Evolutionary conservation across 2,888 invertebrate genomes (phyloP), one percentile per base, ranked within the genome.

Genomic region (Cerceris rybyensis): DNA sequence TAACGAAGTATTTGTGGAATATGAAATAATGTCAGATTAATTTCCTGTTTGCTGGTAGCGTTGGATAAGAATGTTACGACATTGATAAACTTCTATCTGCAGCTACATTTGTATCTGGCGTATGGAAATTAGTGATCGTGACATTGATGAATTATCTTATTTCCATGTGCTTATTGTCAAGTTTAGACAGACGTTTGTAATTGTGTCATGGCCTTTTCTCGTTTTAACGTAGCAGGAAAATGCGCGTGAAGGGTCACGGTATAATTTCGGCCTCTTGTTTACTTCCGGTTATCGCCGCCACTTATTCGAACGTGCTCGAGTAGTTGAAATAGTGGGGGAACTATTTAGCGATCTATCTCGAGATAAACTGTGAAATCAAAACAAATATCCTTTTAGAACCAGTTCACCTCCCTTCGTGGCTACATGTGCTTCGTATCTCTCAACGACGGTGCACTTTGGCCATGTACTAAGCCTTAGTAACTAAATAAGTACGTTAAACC

Each of bases 361-460:
- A 65, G 46, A 74, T 73, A 78, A 70, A 73, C 69, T 52, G 54
- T 2, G 60, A 64, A 70, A 78, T 78, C 73, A 78, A 72, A 77
- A 79, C 69, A 79, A 70, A 78, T 66, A 42, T 54, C 43, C 61
- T 70, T 42, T 1, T 11, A 61, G 65, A 16, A 58, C 60, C 46
- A 16, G 14, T 58, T 6, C 63, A 46, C 42, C 11, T 57, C 16
- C 7, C 41, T 41, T n/a, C 14, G 7, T 1, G 50, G 6, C n/a
- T 13, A 61, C 58, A 75, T 46, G 41, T 57, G 11, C 6, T 6
- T 41, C 58, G 13, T 57, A 57, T 63, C 49, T 14, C 0, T 13
- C 14, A 39, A 61, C 5, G 2, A n/a, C n/a, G n/a, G 28, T n/a
- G 6, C n/a, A 13, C n/a, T 13, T n/a, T 50, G 9, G 9, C 46